A percentile compares a stretch with the other conserved stretches of the same genome.
Conservation (phyloP, 2,888 invertebrate species). For the Diarsia mendica region DNA sequence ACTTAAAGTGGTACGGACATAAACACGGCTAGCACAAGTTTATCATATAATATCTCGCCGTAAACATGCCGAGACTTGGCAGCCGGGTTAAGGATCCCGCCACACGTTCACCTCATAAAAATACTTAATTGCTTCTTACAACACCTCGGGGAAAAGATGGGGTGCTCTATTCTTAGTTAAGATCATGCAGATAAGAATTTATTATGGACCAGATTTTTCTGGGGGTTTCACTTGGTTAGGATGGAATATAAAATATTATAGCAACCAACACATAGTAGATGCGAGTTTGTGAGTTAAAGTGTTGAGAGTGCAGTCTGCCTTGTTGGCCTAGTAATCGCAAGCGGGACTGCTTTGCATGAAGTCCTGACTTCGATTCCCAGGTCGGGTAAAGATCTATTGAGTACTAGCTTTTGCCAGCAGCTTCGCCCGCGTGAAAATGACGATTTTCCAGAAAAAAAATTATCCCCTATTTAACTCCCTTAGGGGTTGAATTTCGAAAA, state of each 20-base stretch:
- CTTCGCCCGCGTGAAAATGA: no score
- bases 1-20: conserved; percentile 45
- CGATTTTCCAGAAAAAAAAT: no score
- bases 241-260: neutral
- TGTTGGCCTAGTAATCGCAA: no score
- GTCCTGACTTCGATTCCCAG: no score
- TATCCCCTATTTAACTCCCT: no score
- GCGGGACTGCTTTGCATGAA: no score
- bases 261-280: neutral
- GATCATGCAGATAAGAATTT: conserved; percentile 54
- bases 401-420: no score
- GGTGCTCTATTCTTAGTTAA: conserved; percentile 50
- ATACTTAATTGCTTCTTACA: conserved; percentile 59
- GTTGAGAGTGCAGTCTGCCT: no score
- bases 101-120: conserved; percentile 62
- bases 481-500: no score
- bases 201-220: conserved; percentile 30
- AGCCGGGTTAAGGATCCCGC: conserved; percentile 52
- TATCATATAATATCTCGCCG: conserved; percentile 55
- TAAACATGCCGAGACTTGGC: conserved; percentile 52
- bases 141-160: conserved; percentile 55
- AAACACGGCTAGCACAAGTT: conserved; percentile 51
- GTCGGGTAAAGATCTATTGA: no score
- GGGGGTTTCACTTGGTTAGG: neutral
- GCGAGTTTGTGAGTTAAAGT: no score